These are phyloP conservation scores for Stenurella melanura DNA, from an alignment of 2,888 invertebrate species.

Conservation along the genomic window DNA sequence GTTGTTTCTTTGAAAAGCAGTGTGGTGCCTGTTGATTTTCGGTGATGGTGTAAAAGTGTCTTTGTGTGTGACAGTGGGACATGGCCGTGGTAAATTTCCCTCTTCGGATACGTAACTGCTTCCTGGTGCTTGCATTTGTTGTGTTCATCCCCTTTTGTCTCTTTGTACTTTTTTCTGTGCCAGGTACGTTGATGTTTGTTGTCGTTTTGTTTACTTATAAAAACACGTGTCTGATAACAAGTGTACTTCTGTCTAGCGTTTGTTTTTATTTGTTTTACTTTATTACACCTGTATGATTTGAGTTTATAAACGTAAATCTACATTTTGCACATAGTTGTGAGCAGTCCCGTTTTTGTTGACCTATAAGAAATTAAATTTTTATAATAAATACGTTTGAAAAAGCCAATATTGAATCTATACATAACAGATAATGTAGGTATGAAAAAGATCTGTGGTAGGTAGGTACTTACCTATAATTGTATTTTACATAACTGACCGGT, in stretches of 20 bases:
- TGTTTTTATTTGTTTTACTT: not conserved
- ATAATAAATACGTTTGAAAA: too few species aligned
- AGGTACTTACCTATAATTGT: too few species aligned
- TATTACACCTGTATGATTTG: not conserved
- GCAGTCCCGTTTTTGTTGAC: not conserved
- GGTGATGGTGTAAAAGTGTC: slow-evolving; percentile 47
- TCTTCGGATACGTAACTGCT: slow-evolving; percentile 76
- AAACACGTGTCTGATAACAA: not conserved
- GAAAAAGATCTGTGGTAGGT: too few species aligned
- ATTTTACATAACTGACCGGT: too few species aligned
- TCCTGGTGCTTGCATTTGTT: slow-evolving; percentile 75
- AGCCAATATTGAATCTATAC: too few species aligned
- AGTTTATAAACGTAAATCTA: not conserved
- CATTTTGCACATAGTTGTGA: too few species aligned
- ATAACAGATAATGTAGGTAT: too few species aligned
- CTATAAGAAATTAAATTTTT: not conserved
- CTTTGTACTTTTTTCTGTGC: slow-evolving; percentile 74
- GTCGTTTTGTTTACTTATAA: slow-evolving; percentile 11
- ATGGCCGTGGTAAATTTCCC: slow-evolving; percentile 70
- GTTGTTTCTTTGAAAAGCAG: not conserved
- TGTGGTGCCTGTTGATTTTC: slow-evolving; percentile 8
- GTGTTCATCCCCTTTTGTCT: slow-evolving; percentile 77
- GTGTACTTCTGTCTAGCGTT: not conserved
- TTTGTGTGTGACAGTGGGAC: slow-evolving; percentile 52
- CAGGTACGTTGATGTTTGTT: slow-evolving; percentile 70